These are phyloP conservation scores for Umimayanthus chanpuru DNA, from an alignment of 92 coral and sea anemone genomes.

Conservation along the genomic window DNA sequence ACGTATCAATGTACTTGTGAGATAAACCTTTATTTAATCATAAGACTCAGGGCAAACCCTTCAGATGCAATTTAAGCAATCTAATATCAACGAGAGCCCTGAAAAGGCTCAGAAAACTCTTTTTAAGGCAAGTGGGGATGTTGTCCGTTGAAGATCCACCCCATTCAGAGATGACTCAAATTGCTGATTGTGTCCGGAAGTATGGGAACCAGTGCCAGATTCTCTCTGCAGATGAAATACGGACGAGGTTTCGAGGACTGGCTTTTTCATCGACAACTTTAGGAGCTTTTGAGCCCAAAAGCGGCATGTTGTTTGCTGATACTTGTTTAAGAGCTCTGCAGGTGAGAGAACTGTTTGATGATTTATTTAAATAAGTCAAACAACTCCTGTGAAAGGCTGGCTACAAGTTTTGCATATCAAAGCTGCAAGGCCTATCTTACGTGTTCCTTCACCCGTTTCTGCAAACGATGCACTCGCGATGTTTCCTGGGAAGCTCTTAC, in stretches of 20 bases:
- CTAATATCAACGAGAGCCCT: too few relatives aligned
- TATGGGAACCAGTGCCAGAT: slow-evolving; percentile 67
- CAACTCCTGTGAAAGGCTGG: too few relatives aligned
- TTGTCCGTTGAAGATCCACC: slow-evolving; percentile 79
- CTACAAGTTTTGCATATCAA: too few relatives aligned
- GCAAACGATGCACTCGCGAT: too few relatives aligned
- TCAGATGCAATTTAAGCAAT: too few relatives aligned
- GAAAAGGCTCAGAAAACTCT: too few relatives aligned
- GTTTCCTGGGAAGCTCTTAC: too few relatives aligned
- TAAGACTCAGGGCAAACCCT: too few relatives aligned
- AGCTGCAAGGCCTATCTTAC: too few relatives aligned
- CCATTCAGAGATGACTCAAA: slow-evolving; percentile 34
- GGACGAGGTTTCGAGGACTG: slow-evolving; percentile 60
- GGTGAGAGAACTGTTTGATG: slow-evolving; percentile 41
- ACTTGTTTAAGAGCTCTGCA: slow-evolving; percentile 65
- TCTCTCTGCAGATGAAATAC: slow-evolving; percentile 66
- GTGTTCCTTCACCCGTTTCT: too few relatives aligned
- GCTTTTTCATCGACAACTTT: slow-evolving; percentile 40
- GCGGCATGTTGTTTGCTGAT: slow-evolving; percentile 73
- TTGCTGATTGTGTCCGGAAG: slow-evolving; percentile 59
- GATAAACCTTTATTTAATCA: too few relatives aligned
- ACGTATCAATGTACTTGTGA: neutral
- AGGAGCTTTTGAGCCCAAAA: slow-evolving; percentile 69
- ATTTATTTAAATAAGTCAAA: too few relatives aligned
- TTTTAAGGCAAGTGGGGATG: slow-evolving; percentile 69